A percentile compares a stretch with the other conserved stretches of the same genome.
Evolutionary conservation across 2,113 vertebrate genomes (phyloP).

Genomic region (Alosa alosa): DNA sequence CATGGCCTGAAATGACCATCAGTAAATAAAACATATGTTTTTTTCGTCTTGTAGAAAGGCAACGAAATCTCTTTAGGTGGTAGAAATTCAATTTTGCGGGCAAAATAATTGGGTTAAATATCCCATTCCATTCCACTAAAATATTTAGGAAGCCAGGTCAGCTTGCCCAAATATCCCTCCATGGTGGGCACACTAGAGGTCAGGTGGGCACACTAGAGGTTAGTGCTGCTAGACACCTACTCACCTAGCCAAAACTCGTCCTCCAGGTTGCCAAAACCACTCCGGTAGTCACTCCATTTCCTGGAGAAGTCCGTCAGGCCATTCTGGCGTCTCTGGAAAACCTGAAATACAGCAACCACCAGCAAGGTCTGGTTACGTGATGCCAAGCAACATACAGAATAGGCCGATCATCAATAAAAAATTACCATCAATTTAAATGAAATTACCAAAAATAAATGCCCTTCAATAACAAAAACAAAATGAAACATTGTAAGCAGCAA

Average conservation of each 20-base stretch:
- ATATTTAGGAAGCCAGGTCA: neutral
- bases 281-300: conserved; percentile 91
- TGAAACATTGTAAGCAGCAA: no score
- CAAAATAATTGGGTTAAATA: neutral
- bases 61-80: no score
- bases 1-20: neutral
- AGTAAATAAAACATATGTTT: neutral
- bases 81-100: neutral
- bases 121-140: neutral
- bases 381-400: neutral
- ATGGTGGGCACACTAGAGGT: neutral
- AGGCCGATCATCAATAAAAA: neutral
- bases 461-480: neutral
- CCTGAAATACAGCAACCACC: conserved; percentile 63
- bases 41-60: neutral
- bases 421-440: neutral
- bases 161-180: neutral
- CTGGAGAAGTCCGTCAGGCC: conserved; percentile 94
- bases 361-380: neutral
- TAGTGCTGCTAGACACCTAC: neutral
- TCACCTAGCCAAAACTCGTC: conserved; percentile 99
- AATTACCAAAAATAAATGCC: neutral
- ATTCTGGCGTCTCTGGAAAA: conserved; percentile 94
- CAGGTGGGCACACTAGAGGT: no score
- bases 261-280: conserved; percentile 93